A percentile compares a stretch with the other conserved stretches of the same genome.
Evolutionary conservation across 2,888 invertebrate species (phyloP).

Genomic region (Sminthurides aquaticus): DNA sequence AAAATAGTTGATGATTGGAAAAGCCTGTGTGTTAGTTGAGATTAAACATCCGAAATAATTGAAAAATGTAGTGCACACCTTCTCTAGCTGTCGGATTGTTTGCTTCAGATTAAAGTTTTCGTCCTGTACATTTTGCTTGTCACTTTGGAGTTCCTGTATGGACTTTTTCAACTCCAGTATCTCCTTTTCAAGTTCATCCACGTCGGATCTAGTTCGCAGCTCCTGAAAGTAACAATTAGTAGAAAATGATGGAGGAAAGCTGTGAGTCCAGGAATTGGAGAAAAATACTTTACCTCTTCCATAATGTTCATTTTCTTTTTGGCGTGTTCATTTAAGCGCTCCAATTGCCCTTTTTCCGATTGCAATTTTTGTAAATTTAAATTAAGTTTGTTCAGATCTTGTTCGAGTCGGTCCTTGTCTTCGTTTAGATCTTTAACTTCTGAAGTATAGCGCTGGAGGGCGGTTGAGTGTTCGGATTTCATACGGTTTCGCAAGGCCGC

Average conservation of each 20-base stretch:
- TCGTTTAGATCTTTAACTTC: slow-evolving; percentile 30
- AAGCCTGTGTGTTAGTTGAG: neutral
- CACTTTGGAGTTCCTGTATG: neutral
- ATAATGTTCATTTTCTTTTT: slow-evolving; percentile 28
- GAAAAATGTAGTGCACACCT: neutral
- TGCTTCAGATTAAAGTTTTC: neutral
- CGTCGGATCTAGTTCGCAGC: neutral
- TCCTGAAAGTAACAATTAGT: neutral
- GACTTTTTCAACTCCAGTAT: neutral
- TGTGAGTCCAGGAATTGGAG: neutral
- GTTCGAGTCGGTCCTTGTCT: slow-evolving; percentile 31
- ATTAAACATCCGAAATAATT: neutral
- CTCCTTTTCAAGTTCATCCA: neutral
- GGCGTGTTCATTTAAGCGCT: slow-evolving; percentile 31
- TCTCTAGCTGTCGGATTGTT: slow-evolving; percentile 1
- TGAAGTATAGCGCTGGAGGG: slow-evolving; percentile 21
- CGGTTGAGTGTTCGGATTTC: slow-evolving; percentile 33
- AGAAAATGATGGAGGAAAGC: neutral
- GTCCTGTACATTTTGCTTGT: neutral
- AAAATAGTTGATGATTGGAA: neutral
- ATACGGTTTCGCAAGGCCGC: slow-evolving; percentile 23
- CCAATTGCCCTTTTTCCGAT: slow-evolving; percentile 28
- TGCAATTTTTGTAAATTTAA: slow-evolving; percentile 29
- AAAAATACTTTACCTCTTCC: slow-evolving; percentile 14
- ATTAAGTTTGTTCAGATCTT: slow-evolving; percentile 25